These are phyloP conservation scores for Copidosoma floridanum DNA, from an alignment of 1,140 invertebrate species.

Conservation along the genomic window DNA sequence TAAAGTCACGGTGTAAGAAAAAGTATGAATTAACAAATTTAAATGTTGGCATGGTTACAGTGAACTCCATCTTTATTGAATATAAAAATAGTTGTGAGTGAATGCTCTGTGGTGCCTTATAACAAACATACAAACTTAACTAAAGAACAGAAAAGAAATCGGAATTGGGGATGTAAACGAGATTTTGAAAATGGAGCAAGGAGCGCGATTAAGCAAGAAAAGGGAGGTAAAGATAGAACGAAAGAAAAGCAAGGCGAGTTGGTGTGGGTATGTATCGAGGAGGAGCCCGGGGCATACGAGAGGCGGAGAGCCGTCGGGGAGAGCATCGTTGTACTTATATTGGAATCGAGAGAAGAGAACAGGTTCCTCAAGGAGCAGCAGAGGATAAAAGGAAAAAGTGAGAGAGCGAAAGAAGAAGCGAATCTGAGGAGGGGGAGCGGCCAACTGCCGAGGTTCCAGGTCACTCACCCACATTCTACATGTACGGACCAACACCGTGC, in stretches of 20 bases:
- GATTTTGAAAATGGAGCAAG: neutral
- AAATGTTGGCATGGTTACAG: too few species aligned
- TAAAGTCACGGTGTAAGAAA: too few species aligned
- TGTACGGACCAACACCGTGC: slow-evolving; percentile 42
- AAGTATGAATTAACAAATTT: too few species aligned
- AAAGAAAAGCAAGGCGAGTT: slow-evolving; percentile 2
- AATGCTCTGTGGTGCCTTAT: too few species aligned
- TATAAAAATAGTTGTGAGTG: too few species aligned
- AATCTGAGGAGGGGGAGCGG: slow-evolving; percentile 30
- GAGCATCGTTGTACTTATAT: neutral
- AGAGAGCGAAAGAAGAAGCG: neutral
- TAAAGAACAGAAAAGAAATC: too few species aligned
- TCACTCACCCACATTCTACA: slow-evolving; percentile 55
- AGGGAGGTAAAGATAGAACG: slow-evolving; percentile 19
- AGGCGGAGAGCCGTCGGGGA: neutral
- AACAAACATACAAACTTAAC: too few species aligned
- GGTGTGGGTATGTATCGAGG: too few species aligned
- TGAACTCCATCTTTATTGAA: too few species aligned
- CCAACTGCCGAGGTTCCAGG: slow-evolving; percentile 40
- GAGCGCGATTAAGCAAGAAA: slow-evolving; percentile 27
- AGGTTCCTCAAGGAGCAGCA: slow-evolving; percentile 28
- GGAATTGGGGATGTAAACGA: too few species aligned
- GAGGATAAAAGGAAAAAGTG: neutral
- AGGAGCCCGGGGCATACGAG: neutral
- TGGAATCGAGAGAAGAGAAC: slow-evolving; percentile 27